Conservation (phyloP, 2,113 vertebrate genomes). For the Thymallus thymallus region DNA sequence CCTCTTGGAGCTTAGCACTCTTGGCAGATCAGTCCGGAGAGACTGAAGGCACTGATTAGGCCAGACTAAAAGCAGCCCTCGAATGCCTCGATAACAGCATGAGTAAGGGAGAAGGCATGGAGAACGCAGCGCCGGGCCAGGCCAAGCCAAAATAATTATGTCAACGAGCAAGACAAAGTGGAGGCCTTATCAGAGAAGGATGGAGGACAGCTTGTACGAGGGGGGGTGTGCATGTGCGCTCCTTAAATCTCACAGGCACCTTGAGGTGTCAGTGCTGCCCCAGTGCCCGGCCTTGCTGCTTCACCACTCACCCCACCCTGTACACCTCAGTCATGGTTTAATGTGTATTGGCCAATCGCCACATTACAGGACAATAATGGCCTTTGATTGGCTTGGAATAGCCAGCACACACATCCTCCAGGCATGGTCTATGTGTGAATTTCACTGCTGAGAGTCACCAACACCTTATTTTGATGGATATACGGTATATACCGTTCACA, state of each 20-base stretch:
- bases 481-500: conserved; percentile 1
- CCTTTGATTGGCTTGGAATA: background rate
- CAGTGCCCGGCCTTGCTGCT: background rate
- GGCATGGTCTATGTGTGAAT: conserved; percentile 1
- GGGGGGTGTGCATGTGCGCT: background rate
- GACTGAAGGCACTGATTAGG: conserved; percentile 54
- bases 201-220: background rate
- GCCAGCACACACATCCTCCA: background rate
- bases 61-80: conserved; percentile 55
- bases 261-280: conserved; percentile 9
- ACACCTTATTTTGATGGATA: conserved; percentile 1
- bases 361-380: background rate
- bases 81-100: conserved; percentile 41
- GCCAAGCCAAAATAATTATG: conserved; percentile 42
- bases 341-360: background rate
- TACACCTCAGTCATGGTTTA: background rate
- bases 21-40: conserved; percentile 47
- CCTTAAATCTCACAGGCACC: conserved; percentile 16
- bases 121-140: conserved; percentile 5
- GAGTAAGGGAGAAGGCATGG: conserved; percentile 45
- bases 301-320: background rate
- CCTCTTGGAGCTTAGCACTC: conserved; percentile 31
- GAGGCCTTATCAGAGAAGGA: conserved; percentile 26
- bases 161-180: conserved; percentile 44
- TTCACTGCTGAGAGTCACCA: background rate